These are phyloP conservation scores for Stenurella melanura DNA, from an alignment of 2,888 invertebrate genomes.

Conservation along the genomic window DNA sequence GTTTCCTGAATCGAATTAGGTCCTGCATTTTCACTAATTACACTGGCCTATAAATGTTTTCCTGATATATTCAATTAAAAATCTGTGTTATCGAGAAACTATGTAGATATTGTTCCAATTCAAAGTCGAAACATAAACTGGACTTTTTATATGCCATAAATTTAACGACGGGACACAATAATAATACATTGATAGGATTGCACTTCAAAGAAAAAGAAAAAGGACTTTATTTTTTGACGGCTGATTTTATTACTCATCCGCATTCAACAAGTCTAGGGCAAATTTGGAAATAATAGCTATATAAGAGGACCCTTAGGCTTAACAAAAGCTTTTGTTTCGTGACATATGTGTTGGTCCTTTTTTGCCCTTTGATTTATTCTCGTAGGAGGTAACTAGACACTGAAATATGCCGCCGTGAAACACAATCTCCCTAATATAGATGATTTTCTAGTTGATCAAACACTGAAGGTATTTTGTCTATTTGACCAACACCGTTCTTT, in stretches of 20 bases:
- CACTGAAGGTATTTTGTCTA: slow-evolving; percentile 31
- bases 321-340: slow-evolving; percentile 41
- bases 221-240: slow-evolving; percentile 14
- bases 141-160: not conserved
- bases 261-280: slow-evolving; percentile 45
- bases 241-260: slow-evolving; percentile 24
- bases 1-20: too few relatives aligned
- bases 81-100: too few relatives aligned
- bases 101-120: too few relatives aligned
- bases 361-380: slow-evolving; percentile 55
- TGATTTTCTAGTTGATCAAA: slow-evolving; percentile 54
- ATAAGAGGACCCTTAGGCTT: slow-evolving; percentile 39
- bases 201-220: slow-evolving; percentile 8
- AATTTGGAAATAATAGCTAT: slow-evolving; percentile 46
- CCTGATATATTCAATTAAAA: too few relatives aligned
- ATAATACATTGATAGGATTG: not conserved
- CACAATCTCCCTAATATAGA: slow-evolving; percentile 53
- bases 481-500: slow-evolving; percentile 34
- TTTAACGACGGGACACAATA: not conserved
- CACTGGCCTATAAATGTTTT: too few relatives aligned
- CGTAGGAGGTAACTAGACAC: slow-evolving; percentile 54
- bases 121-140: too few relatives aligned
- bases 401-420: slow-evolving; percentile 53
- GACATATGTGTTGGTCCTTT: slow-evolving; percentile 42
- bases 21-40: too few relatives aligned